Conservation (phyloP, 2,797 vertebrate genomes). For the Arrhamphus sclerolepis region DNA sequence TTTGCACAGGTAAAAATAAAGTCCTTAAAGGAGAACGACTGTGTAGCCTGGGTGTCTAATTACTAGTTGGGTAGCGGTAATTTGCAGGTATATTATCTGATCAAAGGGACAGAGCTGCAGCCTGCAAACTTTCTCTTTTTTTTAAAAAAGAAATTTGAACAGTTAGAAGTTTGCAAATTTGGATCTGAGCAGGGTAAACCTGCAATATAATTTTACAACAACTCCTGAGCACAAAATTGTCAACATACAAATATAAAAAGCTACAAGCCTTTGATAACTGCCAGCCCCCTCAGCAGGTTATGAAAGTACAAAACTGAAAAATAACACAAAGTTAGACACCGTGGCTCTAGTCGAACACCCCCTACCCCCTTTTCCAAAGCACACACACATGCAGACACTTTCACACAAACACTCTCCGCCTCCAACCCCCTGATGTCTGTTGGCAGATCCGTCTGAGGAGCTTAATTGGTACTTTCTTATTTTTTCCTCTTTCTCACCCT, state of each 20-base stretch:
- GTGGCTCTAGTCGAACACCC: constrained; percentile 25
- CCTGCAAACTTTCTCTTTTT: no score
- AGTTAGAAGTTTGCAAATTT: no score
- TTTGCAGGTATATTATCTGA: not conserved
- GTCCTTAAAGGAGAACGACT: not conserved
- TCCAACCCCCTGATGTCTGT: constrained; percentile 64
- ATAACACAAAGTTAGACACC: constrained; percentile 44
- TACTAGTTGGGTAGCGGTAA: not conserved
- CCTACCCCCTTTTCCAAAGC: constrained; percentile 21
- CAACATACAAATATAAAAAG: constrained; percentile 26
- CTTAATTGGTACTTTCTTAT: constrained; percentile 70
- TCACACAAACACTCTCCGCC: constrained; percentile 41
- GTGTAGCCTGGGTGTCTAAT: not conserved
- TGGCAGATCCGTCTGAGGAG: constrained; percentile 65
- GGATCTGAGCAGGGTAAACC: not conserved
- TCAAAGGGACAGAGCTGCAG: not conserved
- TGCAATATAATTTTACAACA: not conserved
- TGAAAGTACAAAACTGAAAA: constrained; percentile 32
- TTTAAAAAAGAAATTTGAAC: no score
- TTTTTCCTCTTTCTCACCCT: constrained; percentile 52
- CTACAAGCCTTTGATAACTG: constrained; percentile 32
- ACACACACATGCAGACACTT: constrained; percentile 31
- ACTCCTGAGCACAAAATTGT: constrained; percentile 1
- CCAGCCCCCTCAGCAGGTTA: constrained; percentile 38
- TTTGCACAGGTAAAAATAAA: not conserved